Percentiles rank a stretch among this genome's conserved stretches.
phyloP scores from a whole-genome alignment of 2,888 invertebrate species.

The Lycaena phlaeas region DNA sequence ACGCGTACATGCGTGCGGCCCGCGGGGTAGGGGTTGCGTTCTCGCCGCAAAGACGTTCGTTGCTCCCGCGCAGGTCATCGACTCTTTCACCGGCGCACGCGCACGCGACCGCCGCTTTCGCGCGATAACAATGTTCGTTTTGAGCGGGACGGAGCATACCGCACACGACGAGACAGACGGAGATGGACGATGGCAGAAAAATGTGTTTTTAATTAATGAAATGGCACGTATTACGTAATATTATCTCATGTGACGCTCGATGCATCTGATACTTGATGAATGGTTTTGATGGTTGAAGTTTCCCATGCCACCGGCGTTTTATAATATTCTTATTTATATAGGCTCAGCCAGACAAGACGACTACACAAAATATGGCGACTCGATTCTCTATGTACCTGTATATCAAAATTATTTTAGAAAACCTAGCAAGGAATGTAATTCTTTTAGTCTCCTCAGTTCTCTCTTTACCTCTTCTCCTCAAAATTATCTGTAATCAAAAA shows the following conservation, averaged over 20 bases:
- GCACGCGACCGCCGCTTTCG: conserved; percentile 62
- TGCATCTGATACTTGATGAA: neutral
- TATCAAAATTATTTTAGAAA: no score
- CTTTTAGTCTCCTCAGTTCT: no score
- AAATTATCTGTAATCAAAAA: no score
- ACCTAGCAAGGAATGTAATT: no score
- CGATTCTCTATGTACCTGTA: no score
- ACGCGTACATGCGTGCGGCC: conserved; percentile 22
- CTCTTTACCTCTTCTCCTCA: no score
- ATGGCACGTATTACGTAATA: conserved; percentile 17
- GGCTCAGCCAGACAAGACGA: no score
- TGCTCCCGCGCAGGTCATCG: conserved; percentile 66
- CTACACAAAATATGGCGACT: no score
- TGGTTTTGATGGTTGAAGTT: neutral
- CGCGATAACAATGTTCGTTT: conserved; percentile 50
- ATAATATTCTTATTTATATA: no score
- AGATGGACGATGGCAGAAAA: conserved; percentile 20
- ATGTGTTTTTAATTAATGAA: conserved; percentile 30
- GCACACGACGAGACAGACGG: conserved; percentile 5
- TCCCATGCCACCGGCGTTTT: no score
- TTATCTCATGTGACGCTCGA: conserved; percentile 2
- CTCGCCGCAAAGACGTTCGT: conserved; percentile 65
- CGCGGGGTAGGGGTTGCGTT: conserved; percentile 32
- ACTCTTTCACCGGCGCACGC: conserved; percentile 62
- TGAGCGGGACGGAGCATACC: conserved; percentile 25